phyloP scores from a whole-genome alignment of 2,113 vertebrate species.

The Pan troglodytes region DNA sequence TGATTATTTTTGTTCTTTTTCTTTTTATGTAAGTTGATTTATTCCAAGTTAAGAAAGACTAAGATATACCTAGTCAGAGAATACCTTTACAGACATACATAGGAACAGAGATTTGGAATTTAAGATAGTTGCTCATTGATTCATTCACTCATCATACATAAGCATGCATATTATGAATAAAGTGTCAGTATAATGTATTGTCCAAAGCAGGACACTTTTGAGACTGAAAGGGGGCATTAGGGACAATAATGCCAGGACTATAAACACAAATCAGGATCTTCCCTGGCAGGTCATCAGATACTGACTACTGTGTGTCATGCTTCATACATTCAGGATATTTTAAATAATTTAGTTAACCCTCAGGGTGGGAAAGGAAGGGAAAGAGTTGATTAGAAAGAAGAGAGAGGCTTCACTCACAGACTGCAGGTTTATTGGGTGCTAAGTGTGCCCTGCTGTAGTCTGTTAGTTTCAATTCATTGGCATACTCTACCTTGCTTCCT shows the following conservation, averaged over 20 bases:
- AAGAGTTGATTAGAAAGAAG: constrained; percentile 44
- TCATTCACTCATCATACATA: not conserved
- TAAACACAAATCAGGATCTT: not conserved
- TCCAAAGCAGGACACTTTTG: not conserved
- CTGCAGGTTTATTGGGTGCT: constrained; percentile 59
- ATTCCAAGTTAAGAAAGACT: constrained; percentile 11
- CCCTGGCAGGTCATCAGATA: not conserved
- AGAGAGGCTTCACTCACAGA: not conserved
- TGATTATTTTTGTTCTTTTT: not conserved
- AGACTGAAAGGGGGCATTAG: constrained; percentile 5
- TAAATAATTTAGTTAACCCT: constrained; percentile 53
- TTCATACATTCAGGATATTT: constrained; percentile 53
- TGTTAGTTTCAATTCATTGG: constrained; percentile 19
- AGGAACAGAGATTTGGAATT: not conserved
- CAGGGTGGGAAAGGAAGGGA: constrained; percentile 37
- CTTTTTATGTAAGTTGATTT: constrained; percentile 11
- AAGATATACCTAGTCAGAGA: not conserved
- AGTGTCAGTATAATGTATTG: not conserved
- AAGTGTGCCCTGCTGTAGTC: constrained; percentile 43
- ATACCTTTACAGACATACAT: not conserved
- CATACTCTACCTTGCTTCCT: not conserved
- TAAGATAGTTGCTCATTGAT: not conserved
- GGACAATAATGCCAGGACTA: not conserved
- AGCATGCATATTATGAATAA: not conserved
- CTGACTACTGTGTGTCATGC: not conserved